Percentiles rank a stretch among this genome's conserved stretches.
Conservation (phyloP, 1,140 invertebrate genomes). For the Zaprionus davidi region DNA sequence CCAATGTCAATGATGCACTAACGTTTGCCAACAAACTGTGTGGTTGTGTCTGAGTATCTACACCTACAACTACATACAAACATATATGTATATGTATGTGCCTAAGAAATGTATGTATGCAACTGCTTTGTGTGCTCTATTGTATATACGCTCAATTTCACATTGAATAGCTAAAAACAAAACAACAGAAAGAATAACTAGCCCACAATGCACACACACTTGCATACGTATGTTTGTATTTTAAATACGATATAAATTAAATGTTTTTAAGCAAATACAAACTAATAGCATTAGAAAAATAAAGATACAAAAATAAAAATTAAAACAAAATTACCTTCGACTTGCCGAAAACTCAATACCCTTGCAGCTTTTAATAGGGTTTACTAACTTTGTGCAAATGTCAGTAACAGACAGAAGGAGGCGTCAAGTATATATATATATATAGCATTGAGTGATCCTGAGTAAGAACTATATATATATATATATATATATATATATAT, state of each 20-base stretch:
- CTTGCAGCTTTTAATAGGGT: not conserved
- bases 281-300: slow-evolving; percentile 5
- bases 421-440: too few species aligned
- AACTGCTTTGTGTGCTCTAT: slow-evolving; percentile 11
- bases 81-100: slow-evolving; percentile 1
- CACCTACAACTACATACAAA: slow-evolving; percentile 1
- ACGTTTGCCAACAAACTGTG: slow-evolving; percentile 60
- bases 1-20: slow-evolving; percentile 78
- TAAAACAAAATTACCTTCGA: slow-evolving; percentile 2
- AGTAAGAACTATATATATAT: too few species aligned
- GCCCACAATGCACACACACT: slow-evolving; percentile 16
- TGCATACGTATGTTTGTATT: slow-evolving; percentile 10
- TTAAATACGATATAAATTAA: slow-evolving; percentile 19
- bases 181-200: slow-evolving; percentile 57
- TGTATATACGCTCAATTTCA: slow-evolving; percentile 55
- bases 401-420: too few species aligned
- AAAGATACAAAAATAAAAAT: slow-evolving; percentile 4
- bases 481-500: too few species aligned
- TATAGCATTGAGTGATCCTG: too few species aligned
- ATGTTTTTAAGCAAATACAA: slow-evolving; percentile 2
- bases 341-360: not conserved
- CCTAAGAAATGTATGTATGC: slow-evolving; percentile 11
- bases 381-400: too few species aligned
- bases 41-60: slow-evolving; percentile 24
- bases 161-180: slow-evolving; percentile 53